Evolutionary conservation across 2,888 invertebrate species (phyloP).

Genomic region (Abrostola triplasia): DNA sequence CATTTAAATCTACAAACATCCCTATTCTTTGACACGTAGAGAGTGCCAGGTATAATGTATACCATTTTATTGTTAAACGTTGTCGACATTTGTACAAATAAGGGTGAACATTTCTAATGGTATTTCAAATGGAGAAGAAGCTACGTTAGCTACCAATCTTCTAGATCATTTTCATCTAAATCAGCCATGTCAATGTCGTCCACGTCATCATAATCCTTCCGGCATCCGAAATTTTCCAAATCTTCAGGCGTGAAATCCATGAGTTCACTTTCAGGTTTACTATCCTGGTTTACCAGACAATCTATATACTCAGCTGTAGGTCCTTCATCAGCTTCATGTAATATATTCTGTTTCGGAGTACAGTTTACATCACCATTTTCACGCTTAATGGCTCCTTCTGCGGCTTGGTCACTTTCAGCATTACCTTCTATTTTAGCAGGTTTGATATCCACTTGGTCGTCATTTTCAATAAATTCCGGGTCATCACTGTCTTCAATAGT

Average conservation of each 20-base stretch:
- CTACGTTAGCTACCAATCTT: slow-evolving; percentile 65
- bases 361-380: no score
- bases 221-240: slow-evolving; percentile 18
- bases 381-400: not conserved
- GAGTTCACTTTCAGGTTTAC: not conserved
- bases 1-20: no score
- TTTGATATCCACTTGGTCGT: not conserved
- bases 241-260: slow-evolving; percentile 12
- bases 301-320: not conserved
- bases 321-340: no score
- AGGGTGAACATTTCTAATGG: no score
- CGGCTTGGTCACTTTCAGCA: not conserved
- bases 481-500: slow-evolving; percentile 1
- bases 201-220: slow-evolving; percentile 25
- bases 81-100: no score
- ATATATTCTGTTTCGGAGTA: no score
- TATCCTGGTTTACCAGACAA: not conserved
- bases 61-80: no score
- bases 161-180: slow-evolving; percentile 70
- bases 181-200: slow-evolving; percentile 45
- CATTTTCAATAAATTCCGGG: not conserved
- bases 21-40: no score
- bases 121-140: not conserved
- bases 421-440: not conserved
- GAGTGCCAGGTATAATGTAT: no score